A percentile compares a stretch with the other conserved stretches of the same genome.
These are phyloP conservation scores for Gallinago solitaria DNA, from an alignment of 2,797 vertebrate genomes.

Conservation along the genomic window DNA sequence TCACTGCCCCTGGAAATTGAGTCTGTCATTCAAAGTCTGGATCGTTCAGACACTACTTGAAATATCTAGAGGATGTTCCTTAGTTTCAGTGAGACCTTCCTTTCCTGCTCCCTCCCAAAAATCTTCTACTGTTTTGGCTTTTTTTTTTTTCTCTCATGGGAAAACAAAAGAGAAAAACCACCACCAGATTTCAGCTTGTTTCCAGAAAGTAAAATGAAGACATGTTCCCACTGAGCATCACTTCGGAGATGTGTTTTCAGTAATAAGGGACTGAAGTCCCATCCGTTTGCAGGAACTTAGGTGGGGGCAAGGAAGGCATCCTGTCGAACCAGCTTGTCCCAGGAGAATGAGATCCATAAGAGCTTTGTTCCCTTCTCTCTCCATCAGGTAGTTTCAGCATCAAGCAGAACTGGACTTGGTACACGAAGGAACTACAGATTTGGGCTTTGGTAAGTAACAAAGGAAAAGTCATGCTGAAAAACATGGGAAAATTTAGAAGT, in stretches of 20 bases:
- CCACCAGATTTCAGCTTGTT: not conserved
- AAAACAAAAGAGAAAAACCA: not conserved
- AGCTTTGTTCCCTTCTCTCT: not conserved
- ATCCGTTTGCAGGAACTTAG: accelerated
- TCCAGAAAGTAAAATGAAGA: not conserved
- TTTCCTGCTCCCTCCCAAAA: not conserved
- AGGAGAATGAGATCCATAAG: not conserved
- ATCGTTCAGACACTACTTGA: not conserved
- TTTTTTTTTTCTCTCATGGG: not conserved
- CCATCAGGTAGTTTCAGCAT: not conserved
- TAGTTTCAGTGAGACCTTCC: not conserved
- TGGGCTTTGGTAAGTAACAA: not conserved
- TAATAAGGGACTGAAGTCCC: not conserved
- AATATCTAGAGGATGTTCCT: not conserved
- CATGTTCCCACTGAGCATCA: not conserved
- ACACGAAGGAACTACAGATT: not conserved
- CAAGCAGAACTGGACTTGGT: not conserved
- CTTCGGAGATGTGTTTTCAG: not conserved
- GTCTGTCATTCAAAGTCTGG: not conserved
- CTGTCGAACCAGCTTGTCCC: accelerated
- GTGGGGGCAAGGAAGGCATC: not conserved
- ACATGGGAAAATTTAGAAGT: not conserved
- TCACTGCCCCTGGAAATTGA: not conserved
- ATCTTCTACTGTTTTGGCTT: not conserved
- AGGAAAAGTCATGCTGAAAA: not conserved